These are phyloP conservation scores for Psephotus haematonotus DNA, from an alignment of 2,113 vertebrate genomes.

Conservation along the genomic window DNA sequence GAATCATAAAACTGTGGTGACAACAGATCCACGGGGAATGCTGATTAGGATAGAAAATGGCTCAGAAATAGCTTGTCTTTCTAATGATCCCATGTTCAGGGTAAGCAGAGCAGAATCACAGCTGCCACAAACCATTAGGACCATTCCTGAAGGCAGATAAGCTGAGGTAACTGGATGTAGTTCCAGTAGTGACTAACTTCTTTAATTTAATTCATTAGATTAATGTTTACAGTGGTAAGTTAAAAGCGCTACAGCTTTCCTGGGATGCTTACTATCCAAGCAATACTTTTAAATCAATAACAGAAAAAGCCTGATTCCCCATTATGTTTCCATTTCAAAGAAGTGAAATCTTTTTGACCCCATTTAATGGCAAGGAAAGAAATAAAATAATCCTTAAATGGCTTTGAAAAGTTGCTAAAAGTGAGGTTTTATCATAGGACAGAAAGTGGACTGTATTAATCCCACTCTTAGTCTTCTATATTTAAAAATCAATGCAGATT, in stretches of 20 bases:
- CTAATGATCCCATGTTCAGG: neutral
- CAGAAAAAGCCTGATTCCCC: neutral
- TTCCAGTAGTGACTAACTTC: neutral
- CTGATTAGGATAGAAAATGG: neutral
- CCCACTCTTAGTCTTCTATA: neutral
- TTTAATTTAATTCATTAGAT: constrained; percentile 13
- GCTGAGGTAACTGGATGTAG: neutral
- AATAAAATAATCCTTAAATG: neutral
- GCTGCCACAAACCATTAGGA: neutral
- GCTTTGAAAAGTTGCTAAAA: neutral
- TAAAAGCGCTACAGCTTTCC: neutral
- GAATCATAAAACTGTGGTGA: neutral
- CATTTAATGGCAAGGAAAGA: neutral
- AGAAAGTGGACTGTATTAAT: neutral
- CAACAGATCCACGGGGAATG: neutral
- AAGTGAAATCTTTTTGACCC: neutral
- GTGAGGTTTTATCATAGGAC: neutral
- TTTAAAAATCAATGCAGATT: constrained; percentile 9
- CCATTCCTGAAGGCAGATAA: neutral
- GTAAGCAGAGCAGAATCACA: neutral
- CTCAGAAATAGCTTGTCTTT: neutral
- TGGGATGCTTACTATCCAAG: neutral
- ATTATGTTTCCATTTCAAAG: neutral
- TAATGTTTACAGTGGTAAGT: neutral
- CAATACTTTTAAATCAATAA: neutral